A percentile compares a stretch with the other conserved stretches of the same genome.
Conservation (phyloP, 2,888 invertebrate genomes). For the Callyntrura sp. region DNA sequence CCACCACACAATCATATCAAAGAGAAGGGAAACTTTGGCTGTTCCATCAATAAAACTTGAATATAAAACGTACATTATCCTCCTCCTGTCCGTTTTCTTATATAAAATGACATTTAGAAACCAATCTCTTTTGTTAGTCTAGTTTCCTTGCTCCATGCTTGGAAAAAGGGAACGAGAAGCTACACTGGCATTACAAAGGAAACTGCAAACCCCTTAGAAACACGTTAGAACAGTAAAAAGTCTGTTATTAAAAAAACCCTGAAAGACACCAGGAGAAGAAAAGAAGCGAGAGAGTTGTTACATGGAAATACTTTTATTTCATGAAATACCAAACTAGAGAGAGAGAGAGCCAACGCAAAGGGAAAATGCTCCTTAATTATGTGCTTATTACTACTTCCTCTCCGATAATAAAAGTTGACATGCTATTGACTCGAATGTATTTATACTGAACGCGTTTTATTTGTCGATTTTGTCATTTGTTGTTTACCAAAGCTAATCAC, state of each 20-base stretch:
- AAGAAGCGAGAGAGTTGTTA: background rate
- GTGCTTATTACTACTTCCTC: background rate
- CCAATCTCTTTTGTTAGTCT: conserved; percentile 24
- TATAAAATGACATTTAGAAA: background rate
- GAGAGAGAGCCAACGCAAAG: background rate
- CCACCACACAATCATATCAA: background rate
- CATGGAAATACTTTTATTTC: background rate
- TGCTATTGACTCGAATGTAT: conserved; percentile 45
- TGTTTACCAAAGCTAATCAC: conserved; percentile 76
- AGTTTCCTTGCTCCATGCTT: no score
- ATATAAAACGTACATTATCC: background rate
- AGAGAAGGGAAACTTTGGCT: background rate
- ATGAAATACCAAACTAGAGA: background rate
- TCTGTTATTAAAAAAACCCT: no score
- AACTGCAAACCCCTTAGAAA: no score
- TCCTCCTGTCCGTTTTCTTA: background rate
- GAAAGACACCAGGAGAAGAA: no score
- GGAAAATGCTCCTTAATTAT: background rate
- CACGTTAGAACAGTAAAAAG: no score
- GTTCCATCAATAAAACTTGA: background rate
- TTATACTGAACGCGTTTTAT: conserved; percentile 61
- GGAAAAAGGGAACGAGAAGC: no score
- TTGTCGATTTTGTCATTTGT: conserved; percentile 76
- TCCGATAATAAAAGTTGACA: conserved; percentile 38
- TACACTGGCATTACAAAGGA: no score